These are phyloP conservation scores for Gadus macrocephalus DNA, from an alignment of 2,113 vertebrate genomes.

Conservation along the genomic window DNA sequence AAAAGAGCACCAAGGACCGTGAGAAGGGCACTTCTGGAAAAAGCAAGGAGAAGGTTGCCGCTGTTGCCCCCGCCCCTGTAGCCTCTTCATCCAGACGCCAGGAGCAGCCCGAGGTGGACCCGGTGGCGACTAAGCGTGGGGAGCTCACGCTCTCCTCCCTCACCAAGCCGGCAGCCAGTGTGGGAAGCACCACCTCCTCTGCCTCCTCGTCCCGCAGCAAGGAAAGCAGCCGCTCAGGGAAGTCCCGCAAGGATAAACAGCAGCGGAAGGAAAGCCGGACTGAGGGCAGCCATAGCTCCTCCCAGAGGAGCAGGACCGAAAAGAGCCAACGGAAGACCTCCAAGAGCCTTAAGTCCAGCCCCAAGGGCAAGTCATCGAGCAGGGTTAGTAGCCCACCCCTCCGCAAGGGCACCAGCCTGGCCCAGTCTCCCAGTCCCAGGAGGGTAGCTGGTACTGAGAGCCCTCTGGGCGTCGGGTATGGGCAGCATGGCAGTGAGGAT, in stretches of 20 bases:
- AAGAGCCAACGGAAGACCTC: constrained; percentile 87
- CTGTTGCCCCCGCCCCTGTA: constrained; percentile 14
- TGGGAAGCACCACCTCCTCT: constrained; percentile 69
- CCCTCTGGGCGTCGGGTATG: constrained; percentile 61
- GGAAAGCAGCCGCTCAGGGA: constrained; percentile 71
- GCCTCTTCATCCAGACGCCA: constrained; percentile 46
- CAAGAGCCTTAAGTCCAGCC: constrained; percentile 90
- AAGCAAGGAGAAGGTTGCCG: constrained; percentile 54
- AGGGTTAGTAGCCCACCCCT: constrained; percentile 74
- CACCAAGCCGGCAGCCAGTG: constrained; percentile 55
- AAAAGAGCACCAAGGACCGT: constrained; percentile 76
- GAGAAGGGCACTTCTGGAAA: constrained; percentile 61
- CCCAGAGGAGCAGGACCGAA: constrained; percentile 79
- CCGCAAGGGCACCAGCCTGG: constrained; percentile 71
- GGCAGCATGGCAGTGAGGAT: constrained; percentile 81
- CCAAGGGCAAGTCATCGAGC: constrained; percentile 78
- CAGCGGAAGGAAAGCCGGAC: constrained; percentile 71
- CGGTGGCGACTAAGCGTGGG: constrained; percentile 43
- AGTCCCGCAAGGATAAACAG: constrained; percentile 85
- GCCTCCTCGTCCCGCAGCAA: constrained; percentile 70
- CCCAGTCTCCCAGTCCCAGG: constrained; percentile 75
- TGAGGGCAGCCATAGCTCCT: constrained; percentile 49
- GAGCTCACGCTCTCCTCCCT: constrained; percentile 50
- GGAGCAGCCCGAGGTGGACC: constrained; percentile 53
- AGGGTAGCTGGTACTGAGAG: constrained; percentile 77